Conservation (phyloP, 2,113 vertebrate genomes). For the Egretta garzetta region DNA sequence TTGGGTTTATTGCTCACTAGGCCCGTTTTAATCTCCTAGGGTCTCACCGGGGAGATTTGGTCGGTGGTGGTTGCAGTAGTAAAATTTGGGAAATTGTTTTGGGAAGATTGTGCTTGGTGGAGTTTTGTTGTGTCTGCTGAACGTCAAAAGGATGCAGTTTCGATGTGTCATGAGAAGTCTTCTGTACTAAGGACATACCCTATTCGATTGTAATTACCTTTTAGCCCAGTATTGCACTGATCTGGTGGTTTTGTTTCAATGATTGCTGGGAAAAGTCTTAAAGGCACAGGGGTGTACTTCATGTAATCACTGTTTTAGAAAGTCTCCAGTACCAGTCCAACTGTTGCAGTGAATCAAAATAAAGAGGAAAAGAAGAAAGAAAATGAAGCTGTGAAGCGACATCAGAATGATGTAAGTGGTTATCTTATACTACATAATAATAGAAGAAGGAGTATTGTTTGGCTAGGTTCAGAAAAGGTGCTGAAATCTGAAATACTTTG, state of each 20-base stretch:
- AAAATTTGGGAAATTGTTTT: background rate
- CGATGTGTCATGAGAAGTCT: background rate
- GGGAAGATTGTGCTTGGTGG: background rate
- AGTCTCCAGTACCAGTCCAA: background rate
- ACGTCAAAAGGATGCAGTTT: background rate
- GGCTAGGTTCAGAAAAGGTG: background rate
- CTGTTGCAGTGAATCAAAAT: background rate
- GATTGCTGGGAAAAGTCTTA: background rate
- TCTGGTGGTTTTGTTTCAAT: background rate
- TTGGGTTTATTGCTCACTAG: accelerated
- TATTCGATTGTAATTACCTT: background rate
- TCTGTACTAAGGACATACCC: accelerated
- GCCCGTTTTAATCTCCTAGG: accelerated
- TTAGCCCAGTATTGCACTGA: accelerated
- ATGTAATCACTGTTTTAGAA: constrained; percentile 17
- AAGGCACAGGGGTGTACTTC: accelerated
- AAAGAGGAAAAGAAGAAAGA: constrained; percentile 70
- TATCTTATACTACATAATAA: background rate
- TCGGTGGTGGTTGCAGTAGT: background rate
- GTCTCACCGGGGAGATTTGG: no score
- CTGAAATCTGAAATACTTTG: background rate
- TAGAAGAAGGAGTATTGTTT: background rate
- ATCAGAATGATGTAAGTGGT: constrained; percentile 69
- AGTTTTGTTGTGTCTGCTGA: background rate
- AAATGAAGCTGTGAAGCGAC: background rate